Evolutionary conservation across 2,113 vertebrate genomes (phyloP).

Genomic region (Elaphurus davidianus): DNA sequence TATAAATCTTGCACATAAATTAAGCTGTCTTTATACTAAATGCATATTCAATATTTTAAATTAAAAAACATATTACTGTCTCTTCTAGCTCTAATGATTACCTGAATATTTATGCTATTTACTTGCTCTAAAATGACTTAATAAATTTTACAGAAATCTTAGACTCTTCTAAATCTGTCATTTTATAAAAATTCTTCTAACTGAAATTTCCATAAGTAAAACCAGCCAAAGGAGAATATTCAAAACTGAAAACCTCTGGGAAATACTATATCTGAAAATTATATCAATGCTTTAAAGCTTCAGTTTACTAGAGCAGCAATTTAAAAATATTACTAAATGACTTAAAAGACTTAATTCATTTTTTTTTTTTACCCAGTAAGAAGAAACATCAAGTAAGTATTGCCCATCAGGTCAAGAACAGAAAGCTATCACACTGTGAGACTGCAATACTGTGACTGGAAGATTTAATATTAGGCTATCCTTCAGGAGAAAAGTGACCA

Average conservation of each 20-base stretch:
- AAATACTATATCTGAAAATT: neutral
- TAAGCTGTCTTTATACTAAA: neutral
- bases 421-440: neutral
- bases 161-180: neutral
- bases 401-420: neutral
- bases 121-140: neutral
- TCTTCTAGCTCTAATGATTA: neutral
- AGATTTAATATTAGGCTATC: neutral
- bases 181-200: neutral
- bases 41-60: neutral
- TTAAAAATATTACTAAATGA: conserved; percentile 10
- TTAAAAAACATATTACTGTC: conserved; percentile 1
- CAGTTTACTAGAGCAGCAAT: neutral
- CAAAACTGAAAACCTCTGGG: neutral
- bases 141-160: neutral
- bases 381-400: neutral
- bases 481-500: neutral
- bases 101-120: neutral
- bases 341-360: neutral
- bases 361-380: conserved; percentile 16
- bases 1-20: neutral
- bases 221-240: neutral
- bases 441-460: neutral
- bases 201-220: neutral
- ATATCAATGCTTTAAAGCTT: neutral